These are phyloP conservation scores for Clarias macrocephalus DNA, from an alignment of 2,113 vertebrate species.

Conservation along the genomic window DNA sequence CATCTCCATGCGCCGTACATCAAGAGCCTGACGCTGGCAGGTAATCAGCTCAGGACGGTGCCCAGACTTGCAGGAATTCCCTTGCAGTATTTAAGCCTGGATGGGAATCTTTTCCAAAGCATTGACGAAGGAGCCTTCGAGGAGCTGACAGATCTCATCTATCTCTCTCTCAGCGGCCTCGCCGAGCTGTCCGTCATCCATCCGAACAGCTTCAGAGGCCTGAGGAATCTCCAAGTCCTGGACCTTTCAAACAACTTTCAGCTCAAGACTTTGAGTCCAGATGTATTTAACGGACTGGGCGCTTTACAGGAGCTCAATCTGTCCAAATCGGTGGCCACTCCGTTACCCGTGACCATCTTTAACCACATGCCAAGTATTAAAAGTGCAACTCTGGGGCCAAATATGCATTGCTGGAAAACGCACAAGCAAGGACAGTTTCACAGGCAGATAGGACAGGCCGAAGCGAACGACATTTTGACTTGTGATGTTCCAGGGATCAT, in stretches of 20 bases:
- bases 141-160: slow-evolving; percentile 79
- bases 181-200: slow-evolving; percentile 70
- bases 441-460: slow-evolving; percentile 77
- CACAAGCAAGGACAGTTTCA: slow-evolving; percentile 87
- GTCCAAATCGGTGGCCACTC: slow-evolving; percentile 74
- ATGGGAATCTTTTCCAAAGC: slow-evolving; percentile 78
- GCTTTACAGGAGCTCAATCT: slow-evolving; percentile 90
- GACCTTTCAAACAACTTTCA: slow-evolving; percentile 85
- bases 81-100: slow-evolving; percentile 86
- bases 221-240: slow-evolving; percentile 83
- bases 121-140: slow-evolving; percentile 76
- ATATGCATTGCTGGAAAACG: slow-evolving; percentile 82
- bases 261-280: slow-evolving; percentile 72
- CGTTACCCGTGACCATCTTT: slow-evolving; percentile 78
- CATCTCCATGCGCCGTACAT: slow-evolving; percentile 69
- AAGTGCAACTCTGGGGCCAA: slow-evolving; percentile 78
- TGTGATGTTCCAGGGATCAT: slow-evolving; percentile 72
- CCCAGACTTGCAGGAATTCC: slow-evolving; percentile 80
- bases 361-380: slow-evolving; percentile 84
- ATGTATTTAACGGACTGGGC: slow-evolving; percentile 78
- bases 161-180: slow-evolving; percentile 83
- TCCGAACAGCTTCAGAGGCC: slow-evolving; percentile 76
- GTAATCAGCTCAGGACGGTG: slow-evolving; percentile 75
- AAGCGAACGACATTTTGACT: slow-evolving; percentile 78
- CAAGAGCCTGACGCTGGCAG: slow-evolving; percentile 85